Evolutionary conservation across 2,888 invertebrate species (phyloP).

Genomic region (Epistrophella euchroma): DNA sequence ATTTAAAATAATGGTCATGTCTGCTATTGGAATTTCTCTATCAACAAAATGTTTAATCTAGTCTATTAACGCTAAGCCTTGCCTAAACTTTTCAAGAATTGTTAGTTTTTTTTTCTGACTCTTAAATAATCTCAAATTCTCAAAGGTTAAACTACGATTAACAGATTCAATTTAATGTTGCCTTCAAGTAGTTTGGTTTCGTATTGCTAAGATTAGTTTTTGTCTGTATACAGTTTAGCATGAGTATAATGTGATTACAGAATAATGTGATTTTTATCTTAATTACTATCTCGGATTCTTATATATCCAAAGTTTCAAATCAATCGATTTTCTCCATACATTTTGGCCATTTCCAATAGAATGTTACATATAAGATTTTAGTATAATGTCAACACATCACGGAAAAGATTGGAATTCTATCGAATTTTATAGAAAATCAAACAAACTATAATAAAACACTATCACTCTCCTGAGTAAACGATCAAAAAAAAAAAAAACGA

Average conservation of each 20-base stretch:
- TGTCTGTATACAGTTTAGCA: background rate
- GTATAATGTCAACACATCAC: slow-evolving; percentile 10
- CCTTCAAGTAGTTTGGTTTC: background rate
- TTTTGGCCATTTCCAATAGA: background rate
- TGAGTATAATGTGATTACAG: background rate
- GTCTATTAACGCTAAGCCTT: too few relatives aligned
- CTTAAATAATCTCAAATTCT: too few relatives aligned
- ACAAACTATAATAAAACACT: slow-evolving; percentile 6
- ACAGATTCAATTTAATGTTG: background rate
- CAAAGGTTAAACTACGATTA: background rate
- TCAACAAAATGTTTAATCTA: too few relatives aligned
- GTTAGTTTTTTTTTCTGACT: too few relatives aligned
- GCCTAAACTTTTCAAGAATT: too few relatives aligned
- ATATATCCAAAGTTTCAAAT: background rate
- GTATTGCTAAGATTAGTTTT: background rate
- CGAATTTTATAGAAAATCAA: background rate
- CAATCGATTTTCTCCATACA: slow-evolving; percentile 4
- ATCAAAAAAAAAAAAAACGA: slow-evolving; percentile 7
- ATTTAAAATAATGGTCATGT: too few relatives aligned
- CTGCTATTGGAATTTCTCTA: too few relatives aligned
- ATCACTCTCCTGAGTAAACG: slow-evolving; percentile 2
- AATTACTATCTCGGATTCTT: background rate
- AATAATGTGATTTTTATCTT: background rate
- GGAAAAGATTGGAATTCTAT: background rate
- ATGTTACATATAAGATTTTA: background rate